These are phyloP conservation scores for Poeciliopsis presidionis DNA, from an alignment of 2,797 vertebrate species.

Conservation along the genomic window DNA sequence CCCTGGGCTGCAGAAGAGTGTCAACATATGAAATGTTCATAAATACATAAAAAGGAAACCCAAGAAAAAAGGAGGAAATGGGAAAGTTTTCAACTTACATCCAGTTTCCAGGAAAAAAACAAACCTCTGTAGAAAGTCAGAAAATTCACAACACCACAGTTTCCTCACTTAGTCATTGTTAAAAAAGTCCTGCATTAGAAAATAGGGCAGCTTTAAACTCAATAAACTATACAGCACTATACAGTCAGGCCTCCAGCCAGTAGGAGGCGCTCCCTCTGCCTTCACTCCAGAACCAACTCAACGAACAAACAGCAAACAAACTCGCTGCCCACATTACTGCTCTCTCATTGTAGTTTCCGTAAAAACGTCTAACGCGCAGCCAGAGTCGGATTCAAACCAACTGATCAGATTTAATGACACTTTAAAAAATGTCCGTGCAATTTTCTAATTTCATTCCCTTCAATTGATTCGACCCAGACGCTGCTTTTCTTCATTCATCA, in stretches of 20 bases:
- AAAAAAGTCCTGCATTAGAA: conserved; percentile 99
- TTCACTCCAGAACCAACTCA: conserved; percentile 84
- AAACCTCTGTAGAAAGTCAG: conserved; percentile 95
- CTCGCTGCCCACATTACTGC: conserved; percentile 98
- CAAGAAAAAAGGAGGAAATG: conserved; percentile 87
- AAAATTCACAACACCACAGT: conserved; percentile 96
- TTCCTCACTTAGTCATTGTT: conserved; percentile 98
- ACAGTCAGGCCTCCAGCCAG: conserved; percentile 58
- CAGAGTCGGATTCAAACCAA: conserved; percentile 90
- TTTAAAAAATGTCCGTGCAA: conserved; percentile 83
- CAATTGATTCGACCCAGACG: conserved; percentile 91
- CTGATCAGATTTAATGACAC: conserved; percentile 86
- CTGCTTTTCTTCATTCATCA: conserved; percentile 75
- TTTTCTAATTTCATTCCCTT: conserved; percentile 86
- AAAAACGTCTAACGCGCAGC: conserved; percentile 89
- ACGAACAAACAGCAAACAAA: conserved; percentile 88
- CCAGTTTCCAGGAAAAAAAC: conserved; percentile 89
- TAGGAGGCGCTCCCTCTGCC: not conserved
- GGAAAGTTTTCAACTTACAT: conserved; percentile 97
- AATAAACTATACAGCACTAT: conserved; percentile 97
- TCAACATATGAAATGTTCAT: conserved; percentile 92
- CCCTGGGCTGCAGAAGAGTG: conserved; percentile 92
- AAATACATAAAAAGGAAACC: conserved; percentile 90
- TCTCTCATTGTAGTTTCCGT: conserved; percentile 84
- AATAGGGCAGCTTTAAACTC: conserved; percentile 99